Evolutionary conservation across 2,113 vertebrate genomes (phyloP).

Genomic region (Tapirus terrestris): DNA sequence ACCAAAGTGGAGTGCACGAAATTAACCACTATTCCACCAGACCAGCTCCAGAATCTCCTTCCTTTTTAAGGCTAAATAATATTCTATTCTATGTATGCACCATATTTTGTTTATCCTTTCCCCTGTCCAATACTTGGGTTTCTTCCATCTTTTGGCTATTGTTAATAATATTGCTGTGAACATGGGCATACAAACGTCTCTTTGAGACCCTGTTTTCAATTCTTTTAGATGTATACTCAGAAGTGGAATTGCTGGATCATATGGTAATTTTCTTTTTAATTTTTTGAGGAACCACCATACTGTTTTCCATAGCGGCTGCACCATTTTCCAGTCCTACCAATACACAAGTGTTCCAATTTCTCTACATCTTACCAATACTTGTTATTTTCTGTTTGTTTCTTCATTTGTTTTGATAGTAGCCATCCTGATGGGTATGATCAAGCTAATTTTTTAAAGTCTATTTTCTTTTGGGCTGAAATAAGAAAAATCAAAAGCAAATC

Average conservation of each 20-base stretch:
- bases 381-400: background rate
- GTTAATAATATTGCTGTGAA: background rate
- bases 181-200: background rate
- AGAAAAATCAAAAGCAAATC: conserved; percentile 79
- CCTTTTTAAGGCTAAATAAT: background rate
- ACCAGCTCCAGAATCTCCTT: background rate
- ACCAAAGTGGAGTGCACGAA: too few relatives aligned
- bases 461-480: conserved; percentile 80
- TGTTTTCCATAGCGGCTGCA: background rate
- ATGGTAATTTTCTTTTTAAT: background rate
- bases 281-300: background rate
- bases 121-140: background rate
- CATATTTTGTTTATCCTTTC: background rate
- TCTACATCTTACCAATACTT: background rate
- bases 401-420: background rate
- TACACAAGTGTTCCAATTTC: background rate
- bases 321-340: background rate
- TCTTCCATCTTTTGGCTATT: background rate
- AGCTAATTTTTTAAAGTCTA: conserved; percentile 65
- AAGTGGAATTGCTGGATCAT: background rate
- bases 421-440: background rate
- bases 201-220: background rate
- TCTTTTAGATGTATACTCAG: background rate
- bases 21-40: too few relatives aligned
- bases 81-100: background rate